These are phyloP conservation scores for Cassiopea xamachana DNA, from an alignment of 30 jellyfish, hydroid and myxozoan genomes.

Conservation along the genomic window DNA sequence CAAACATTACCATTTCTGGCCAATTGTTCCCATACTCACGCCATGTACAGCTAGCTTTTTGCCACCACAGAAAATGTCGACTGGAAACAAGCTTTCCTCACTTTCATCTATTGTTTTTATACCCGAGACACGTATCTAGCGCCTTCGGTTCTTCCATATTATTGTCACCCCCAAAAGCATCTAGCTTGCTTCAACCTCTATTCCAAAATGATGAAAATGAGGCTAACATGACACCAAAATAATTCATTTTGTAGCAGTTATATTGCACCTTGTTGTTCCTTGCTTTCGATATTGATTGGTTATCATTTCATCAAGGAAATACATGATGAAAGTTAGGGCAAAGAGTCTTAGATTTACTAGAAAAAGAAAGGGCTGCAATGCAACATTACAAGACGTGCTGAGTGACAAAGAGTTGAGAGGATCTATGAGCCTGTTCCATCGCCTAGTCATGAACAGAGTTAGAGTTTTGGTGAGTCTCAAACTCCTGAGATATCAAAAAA, in stretches of 20 bases:
- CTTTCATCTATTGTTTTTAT: too few relatives aligned
- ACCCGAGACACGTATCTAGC: too few relatives aligned
- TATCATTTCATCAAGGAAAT: neutral
- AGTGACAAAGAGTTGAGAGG: neutral
- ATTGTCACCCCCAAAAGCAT: neutral
- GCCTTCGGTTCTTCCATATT: too few relatives aligned
- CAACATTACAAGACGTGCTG: neutral
- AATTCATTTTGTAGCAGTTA: neutral
- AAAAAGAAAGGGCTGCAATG: constrained; percentile 25
- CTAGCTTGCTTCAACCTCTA: constrained; percentile 1
- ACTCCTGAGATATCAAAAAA: constrained; percentile 2
- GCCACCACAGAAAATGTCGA: too few relatives aligned
- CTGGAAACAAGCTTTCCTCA: too few relatives aligned
- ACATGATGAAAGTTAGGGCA: constrained; percentile 15
- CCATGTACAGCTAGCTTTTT: too few relatives aligned
- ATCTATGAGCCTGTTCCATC: constrained; percentile 10
- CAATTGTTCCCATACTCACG: too few relatives aligned
- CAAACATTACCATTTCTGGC: too few relatives aligned
- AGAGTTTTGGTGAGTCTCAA: constrained; percentile 2
- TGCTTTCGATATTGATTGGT: neutral
- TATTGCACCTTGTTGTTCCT: neutral
- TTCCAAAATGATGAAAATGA: neutral
- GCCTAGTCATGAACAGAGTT: constrained; percentile 8
- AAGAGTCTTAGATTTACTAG: constrained; percentile 15
- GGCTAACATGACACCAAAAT: neutral